Conservation (phyloP, 2,113 vertebrate species). For the Prochilodus magdalenae region DNA sequence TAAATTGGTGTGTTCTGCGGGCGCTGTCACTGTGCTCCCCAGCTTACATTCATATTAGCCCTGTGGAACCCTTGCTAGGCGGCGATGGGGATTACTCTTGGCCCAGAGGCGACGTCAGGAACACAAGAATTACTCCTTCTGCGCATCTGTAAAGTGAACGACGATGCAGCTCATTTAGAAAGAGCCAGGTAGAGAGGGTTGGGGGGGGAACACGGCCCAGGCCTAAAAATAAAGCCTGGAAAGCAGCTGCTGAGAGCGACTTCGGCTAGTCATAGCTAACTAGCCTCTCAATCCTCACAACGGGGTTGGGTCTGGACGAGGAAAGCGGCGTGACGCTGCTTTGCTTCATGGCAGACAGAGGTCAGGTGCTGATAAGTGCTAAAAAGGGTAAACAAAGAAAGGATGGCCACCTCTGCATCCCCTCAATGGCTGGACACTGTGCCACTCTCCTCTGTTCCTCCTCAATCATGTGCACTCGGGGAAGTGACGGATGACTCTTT, state of each 20-base stretch:
- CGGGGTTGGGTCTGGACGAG: neutral
- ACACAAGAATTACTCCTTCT: slow-evolving; percentile 55
- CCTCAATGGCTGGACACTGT: slow-evolving; percentile 48
- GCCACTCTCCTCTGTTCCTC: neutral
- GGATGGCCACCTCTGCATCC: neutral
- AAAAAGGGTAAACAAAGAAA: neutral
- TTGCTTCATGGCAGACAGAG: neutral
- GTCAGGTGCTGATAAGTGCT: neutral
- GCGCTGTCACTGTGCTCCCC: slow-evolving; percentile 66
- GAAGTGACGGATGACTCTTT: slow-evolving; percentile 57
- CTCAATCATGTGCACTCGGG: slow-evolving; percentile 16
- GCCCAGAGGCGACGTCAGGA: slow-evolving; percentile 50
- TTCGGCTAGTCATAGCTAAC: slow-evolving; percentile 17
- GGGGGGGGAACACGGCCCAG: neutral
- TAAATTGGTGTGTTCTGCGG: slow-evolving; percentile 66
- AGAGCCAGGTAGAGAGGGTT: slow-evolving; percentile 29
- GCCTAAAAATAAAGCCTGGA: slow-evolving; percentile 60
- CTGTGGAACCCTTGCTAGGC: slow-evolving; percentile 63
- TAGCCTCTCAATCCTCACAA: slow-evolving; percentile 9
- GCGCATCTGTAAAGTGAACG: slow-evolving; percentile 65
- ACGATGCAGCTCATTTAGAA: slow-evolving; percentile 62
- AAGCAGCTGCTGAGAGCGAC: slow-evolving; percentile 26
- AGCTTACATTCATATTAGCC: slow-evolving; percentile 77
- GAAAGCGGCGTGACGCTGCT: neutral
- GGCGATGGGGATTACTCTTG: slow-evolving; percentile 63